These are phyloP conservation scores for Phrynocephalus forsythii DNA, from an alignment of 2,797 vertebrate species.

Conservation along the genomic window DNA sequence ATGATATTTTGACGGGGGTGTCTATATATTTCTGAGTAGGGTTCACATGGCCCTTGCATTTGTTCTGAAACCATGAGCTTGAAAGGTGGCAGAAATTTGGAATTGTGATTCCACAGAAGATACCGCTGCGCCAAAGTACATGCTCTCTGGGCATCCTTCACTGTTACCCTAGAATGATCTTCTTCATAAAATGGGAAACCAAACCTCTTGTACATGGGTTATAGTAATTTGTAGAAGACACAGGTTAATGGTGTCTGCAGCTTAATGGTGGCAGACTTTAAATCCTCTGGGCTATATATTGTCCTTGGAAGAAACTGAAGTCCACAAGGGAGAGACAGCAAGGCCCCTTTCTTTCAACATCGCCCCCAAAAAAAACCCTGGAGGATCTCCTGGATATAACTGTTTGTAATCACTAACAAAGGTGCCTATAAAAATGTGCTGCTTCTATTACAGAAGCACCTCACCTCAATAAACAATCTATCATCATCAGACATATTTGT, in stretches of 20 bases:
- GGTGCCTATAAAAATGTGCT: slow-evolving; percentile 3
- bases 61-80: neutral
- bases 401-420: neutral
- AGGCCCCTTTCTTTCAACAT: neutral
- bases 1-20: neutral
- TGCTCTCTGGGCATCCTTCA: neutral
- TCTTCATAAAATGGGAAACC: neutral
- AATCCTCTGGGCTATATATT: no score
- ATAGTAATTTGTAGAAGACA: neutral
- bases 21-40: no score
- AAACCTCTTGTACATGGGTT: neutral
- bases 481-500: slow-evolving; percentile 38
- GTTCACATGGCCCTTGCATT: neutral
- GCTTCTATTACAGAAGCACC: neutral
- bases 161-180: neutral
- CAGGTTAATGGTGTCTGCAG: no score
- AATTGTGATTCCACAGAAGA: neutral
- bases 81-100: neutral
- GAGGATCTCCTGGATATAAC: neutral
- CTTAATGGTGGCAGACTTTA: neutral
- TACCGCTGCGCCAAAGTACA: neutral
- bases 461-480: slow-evolving; percentile 27
- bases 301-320: no score
- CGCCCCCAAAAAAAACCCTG: neutral
- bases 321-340: no score